Conservation (phyloP, 2,113 vertebrate species). For the Chamaea fasciata region DNA sequence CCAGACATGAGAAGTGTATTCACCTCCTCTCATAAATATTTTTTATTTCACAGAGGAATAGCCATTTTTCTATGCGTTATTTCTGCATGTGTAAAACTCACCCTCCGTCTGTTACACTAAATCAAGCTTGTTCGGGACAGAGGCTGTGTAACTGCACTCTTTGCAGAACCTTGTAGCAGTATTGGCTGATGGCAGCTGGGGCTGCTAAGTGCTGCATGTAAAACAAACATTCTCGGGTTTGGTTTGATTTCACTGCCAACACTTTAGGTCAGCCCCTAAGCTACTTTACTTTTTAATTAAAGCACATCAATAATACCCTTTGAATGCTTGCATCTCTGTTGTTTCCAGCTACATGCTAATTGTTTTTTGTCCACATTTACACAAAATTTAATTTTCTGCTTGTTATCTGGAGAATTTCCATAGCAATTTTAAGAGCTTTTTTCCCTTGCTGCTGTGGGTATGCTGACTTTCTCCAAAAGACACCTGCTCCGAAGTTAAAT, state of each 20-base stretch:
- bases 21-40: neutral
- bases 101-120: neutral
- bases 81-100: neutral
- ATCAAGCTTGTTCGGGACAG: neutral
- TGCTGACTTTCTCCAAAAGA: neutral
- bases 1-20: neutral
- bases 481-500: neutral
- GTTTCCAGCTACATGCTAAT: neutral
- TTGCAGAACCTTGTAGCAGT: neutral
- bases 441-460: neutral
- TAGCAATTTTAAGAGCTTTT: neutral
- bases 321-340: neutral
- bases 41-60: neutral
- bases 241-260: constrained; percentile 21
- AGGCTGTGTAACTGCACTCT: neutral
- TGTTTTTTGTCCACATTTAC: constrained; percentile 2
- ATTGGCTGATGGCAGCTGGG: neutral
- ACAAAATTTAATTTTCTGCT: constrained; percentile 26
- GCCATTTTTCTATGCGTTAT: neutral
- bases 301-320: constrained; percentile 12
- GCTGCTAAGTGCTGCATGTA: neutral
- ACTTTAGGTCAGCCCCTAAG: neutral
- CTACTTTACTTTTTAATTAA: constrained; percentile 44
- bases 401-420: neutral
- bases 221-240: neutral